Conservation (phyloP, 1,140 invertebrate genomes). For the Pteromalus puparum region DNA sequence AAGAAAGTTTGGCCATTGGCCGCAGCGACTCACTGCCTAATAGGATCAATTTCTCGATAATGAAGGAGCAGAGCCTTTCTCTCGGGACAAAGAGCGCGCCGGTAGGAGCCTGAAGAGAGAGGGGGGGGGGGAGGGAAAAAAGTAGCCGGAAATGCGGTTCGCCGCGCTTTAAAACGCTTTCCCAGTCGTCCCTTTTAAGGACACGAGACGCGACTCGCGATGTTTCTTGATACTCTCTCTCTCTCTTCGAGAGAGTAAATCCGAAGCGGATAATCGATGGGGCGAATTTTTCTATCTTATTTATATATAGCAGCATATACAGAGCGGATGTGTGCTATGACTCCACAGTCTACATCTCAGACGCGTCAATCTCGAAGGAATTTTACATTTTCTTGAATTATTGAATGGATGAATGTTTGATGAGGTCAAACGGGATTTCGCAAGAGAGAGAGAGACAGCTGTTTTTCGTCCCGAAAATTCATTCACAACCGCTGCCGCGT, state of each 20-base stretch:
- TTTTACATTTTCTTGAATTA: slow-evolving; percentile 35
- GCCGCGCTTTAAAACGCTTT: slow-evolving; percentile 39
- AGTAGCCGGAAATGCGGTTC: slow-evolving; percentile 54
- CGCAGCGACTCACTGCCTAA: slow-evolving; percentile 56
- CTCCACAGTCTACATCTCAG: background rate
- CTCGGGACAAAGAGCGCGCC: background rate
- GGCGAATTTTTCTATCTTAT: background rate
- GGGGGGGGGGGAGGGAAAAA: slow-evolving; percentile 45
- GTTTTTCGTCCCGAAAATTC: background rate
- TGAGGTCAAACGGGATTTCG: background rate
- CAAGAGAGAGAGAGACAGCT: background rate
- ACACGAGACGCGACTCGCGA: background rate
- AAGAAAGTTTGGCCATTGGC: slow-evolving; percentile 56
- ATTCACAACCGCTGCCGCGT: background rate
- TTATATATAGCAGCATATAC: too few species aligned
- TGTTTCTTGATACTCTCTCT: slow-evolving; percentile 36
- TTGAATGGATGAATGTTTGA: slow-evolving; percentile 27
- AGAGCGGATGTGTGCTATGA: background rate
- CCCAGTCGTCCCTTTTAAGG: slow-evolving; percentile 10
- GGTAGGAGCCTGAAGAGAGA: too few species aligned
- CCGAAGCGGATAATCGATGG: slow-evolving; percentile 31
- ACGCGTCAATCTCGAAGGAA: background rate
- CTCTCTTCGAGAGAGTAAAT: background rate
- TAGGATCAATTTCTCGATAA: slow-evolving; percentile 73
- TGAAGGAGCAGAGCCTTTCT: slow-evolving; percentile 52